These are phyloP conservation scores for Charaxes varanes DNA, from an alignment of 1,140 invertebrate species.

Conservation along the genomic window DNA sequence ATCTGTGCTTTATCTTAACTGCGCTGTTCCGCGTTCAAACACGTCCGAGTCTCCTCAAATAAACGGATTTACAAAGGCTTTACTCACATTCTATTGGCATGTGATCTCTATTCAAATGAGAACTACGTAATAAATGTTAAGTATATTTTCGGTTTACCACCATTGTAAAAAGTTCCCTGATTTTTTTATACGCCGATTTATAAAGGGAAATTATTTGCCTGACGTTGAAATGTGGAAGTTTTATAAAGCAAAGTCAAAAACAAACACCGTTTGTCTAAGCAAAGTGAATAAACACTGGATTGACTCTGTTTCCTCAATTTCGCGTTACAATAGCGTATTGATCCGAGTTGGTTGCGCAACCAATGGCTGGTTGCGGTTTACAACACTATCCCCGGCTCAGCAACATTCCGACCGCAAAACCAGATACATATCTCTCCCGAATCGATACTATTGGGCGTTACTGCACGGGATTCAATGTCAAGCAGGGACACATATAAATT, in stretches of 20 bases:
- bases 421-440: slow-evolving; percentile 9
- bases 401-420: slow-evolving; percentile 15
- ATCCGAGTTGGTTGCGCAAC: slow-evolving; percentile 14
- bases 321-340: slow-evolving; percentile 14
- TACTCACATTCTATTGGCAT: background rate
- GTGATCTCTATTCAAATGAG: no score
- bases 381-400: slow-evolving; percentile 13
- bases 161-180: no score
- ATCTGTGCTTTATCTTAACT: slow-evolving; percentile 1
- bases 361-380: slow-evolving; percentile 3
- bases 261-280: background rate
- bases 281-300: slow-evolving; percentile 10
- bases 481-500: no score
- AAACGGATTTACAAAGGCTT: background rate
- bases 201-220: no score
- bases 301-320: slow-evolving; percentile 13
- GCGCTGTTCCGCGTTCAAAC: slow-evolving; percentile 4
- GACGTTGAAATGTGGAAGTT: no score
- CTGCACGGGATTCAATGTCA: no score
- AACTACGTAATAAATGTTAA: no score
- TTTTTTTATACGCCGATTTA: no score
- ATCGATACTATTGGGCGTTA: no score
- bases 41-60: slow-evolving; percentile 1
- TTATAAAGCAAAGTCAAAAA: no score
- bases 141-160: no score